These are phyloP conservation scores for Mycalesis mineus DNA, from an alignment of 2,888 invertebrate genomes.

Conservation along the genomic window DNA sequence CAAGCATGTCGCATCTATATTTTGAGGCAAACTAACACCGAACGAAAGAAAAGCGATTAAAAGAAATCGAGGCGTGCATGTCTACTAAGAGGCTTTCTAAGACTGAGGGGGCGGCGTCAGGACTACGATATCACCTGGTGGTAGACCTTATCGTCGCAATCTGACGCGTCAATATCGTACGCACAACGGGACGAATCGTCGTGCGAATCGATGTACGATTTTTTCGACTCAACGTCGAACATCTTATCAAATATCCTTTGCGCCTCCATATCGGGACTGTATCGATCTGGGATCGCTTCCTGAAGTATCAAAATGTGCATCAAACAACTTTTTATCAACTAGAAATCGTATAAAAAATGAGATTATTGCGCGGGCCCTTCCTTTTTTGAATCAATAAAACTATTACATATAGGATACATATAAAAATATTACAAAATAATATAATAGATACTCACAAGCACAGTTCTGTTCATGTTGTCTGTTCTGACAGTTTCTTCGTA, in stretches of 20 bases:
- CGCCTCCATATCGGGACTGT: constrained; percentile 78
- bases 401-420: not conserved
- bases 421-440: not conserved
- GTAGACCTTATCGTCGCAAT: constrained; percentile 72
- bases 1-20: constrained; percentile 46
- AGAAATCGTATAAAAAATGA: not conserved
- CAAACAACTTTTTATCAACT: constrained; percentile 41
- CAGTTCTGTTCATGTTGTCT: constrained; percentile 66
- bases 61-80: constrained; percentile 74
- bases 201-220: constrained; percentile 64
- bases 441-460: constrained; percentile 57
- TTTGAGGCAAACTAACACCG: constrained; percentile 42
- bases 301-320: constrained; percentile 70
- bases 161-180: constrained; percentile 74
- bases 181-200: constrained; percentile 70
- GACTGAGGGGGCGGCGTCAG: constrained; percentile 59
- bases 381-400: not conserved
- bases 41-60: constrained; percentile 60
- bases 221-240: constrained; percentile 76
- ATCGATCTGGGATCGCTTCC: constrained; percentile 75
- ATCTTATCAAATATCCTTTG: constrained; percentile 79
- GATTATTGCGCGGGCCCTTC: not conserved
- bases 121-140: constrained; percentile 73
- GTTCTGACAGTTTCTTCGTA: constrained; percentile 67
- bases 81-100: constrained; percentile 68